phyloP scores from a whole-genome alignment of 1,140 invertebrate species.

The Leucophenga varia region DNA sequence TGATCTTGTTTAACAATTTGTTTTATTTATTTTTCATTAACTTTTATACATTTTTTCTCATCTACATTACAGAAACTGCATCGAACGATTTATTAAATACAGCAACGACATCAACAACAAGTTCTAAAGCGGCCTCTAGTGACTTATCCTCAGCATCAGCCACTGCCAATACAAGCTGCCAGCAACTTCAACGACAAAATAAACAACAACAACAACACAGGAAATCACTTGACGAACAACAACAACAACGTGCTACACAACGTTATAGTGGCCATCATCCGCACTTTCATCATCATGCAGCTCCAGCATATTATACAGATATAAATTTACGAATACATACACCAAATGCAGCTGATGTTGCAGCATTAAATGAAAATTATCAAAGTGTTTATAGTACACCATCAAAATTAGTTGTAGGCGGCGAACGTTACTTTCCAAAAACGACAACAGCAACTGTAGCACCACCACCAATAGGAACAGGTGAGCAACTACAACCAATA shows the following conservation, averaged over 20 bases:
- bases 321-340: conserved; percentile 44
- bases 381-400: conserved; percentile 47
- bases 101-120: too few species aligned
- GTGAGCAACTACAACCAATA: not conserved
- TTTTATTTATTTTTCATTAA: conserved; percentile 12
- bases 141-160: conserved; percentile 49
- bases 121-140: conserved; percentile 44
- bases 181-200: conserved; percentile 26
- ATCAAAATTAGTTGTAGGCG: conserved; percentile 38
- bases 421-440: conserved; percentile 41
- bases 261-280: conserved; percentile 48
- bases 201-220: conserved; percentile 20
- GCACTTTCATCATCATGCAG: conserved; percentile 49
- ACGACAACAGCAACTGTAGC: conserved; percentile 27
- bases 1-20: too few species aligned
- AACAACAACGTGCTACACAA: conserved; percentile 21
- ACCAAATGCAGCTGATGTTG: conserved; percentile 40
- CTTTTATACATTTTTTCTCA: conserved; percentile 8
- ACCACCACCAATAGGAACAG: conserved; percentile 16
- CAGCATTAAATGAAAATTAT: conserved; percentile 48
- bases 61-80: conserved; percentile 27
- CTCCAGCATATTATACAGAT: conserved; percentile 51
- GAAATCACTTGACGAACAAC: conserved; percentile 1
- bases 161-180: conserved; percentile 56
- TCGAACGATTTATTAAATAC: not conserved